Evolutionary conservation across 2,113 vertebrate genomes (phyloP).

Genomic region (Geococcyx californianus): DNA sequence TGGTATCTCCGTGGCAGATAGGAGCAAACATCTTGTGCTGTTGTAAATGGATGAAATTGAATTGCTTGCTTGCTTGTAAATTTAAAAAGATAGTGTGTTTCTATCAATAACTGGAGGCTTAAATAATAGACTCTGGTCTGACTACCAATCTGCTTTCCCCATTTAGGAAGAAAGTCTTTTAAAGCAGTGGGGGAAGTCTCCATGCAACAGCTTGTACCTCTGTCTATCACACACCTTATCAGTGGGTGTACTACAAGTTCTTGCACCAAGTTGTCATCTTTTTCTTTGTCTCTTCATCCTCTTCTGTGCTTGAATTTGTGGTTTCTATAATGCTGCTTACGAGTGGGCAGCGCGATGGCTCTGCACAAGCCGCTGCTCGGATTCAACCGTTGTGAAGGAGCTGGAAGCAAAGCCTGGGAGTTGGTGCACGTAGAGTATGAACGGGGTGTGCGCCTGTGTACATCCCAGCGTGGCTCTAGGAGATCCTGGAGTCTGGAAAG

Average conservation of each 20-base stretch:
- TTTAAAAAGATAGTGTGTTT: slow-evolving; percentile 53
- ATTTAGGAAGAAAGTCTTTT: slow-evolving; percentile 5
- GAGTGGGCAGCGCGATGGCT: background rate
- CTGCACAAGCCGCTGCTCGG: background rate
- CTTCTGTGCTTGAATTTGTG: background rate
- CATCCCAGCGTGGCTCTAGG: rapidly evolving
- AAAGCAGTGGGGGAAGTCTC: background rate
- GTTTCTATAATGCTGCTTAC: background rate
- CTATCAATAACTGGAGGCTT: slow-evolving; percentile 49
- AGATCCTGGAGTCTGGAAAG: background rate
- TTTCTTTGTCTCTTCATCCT: slow-evolving; percentile 45
- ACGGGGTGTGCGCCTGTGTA: rapidly evolving
- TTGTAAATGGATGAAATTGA: slow-evolving; percentile 46
- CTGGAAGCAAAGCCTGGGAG: background rate
- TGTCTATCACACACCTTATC: slow-evolving; percentile 46
- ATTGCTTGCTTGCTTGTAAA: slow-evolving; percentile 65
- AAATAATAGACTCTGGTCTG: slow-evolving; percentile 40
- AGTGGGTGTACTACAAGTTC: slow-evolving; percentile 7
- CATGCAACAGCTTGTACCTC: background rate
- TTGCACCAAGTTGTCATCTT: slow-evolving; percentile 20
- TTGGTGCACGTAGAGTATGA: background rate
- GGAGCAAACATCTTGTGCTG: slow-evolving; percentile 28
- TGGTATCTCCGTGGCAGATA: background rate
- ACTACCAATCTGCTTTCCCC: slow-evolving; percentile 35
- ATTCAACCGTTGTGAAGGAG: background rate